Base-by-base conservation (phyloP, 2,113 vertebrate genomes). In the Daubentonia madagascariensis region DNA sequence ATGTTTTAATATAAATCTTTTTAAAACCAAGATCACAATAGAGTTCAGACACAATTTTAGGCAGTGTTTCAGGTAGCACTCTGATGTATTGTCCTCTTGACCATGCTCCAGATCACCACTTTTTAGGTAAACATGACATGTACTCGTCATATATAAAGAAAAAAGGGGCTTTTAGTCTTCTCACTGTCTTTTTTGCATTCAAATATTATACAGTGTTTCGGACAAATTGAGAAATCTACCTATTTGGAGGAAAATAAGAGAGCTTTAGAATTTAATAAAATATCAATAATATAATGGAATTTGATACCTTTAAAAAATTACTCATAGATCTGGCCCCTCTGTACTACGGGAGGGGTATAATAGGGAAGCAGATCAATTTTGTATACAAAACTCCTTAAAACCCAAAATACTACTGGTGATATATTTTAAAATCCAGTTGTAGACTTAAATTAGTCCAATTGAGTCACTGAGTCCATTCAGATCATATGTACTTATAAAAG, bases 401-500 rank as follows among this genome's bases (percentile, higher is more conserved):
- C 91, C 52, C 9, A 90, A 81, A 94, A 65, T 95, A 97, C 92
- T 97, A 97, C 96, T 93, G 97, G 10, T 96, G 79, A 96, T 97
- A 37, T 91, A 96, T 97, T 96, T 98, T 96, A 92, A 73, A 88
- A 85, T 96, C 97, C 96, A 97, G 75, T 95, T 98, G 78, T 32
- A 91, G 95, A 94, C 87, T 95, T 96, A 96, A 97, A 85, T 98
- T 98, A 96, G n/a, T 95, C 68, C 84, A 95, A 97, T 83, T 98
- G 97, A 98, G 93, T 98, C 97, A 97, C 35, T 98, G 87, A 96
- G 89, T 98, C 97, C 98, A 95, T 97, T 97, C 87, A 91, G 43
- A 96, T 97, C 97, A 78, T 95, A 96, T 97, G 88, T 98, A 95
- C 97, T 98, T 98, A 96, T 65, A 94, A 87, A 91, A 98, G 96